Percentiles rank a stretch among this genome's conserved stretches.
These are phyloP conservation scores for Lacanobia wlatinum DNA, from an alignment of 2,888 invertebrate species.

Conservation along the genomic window DNA sequence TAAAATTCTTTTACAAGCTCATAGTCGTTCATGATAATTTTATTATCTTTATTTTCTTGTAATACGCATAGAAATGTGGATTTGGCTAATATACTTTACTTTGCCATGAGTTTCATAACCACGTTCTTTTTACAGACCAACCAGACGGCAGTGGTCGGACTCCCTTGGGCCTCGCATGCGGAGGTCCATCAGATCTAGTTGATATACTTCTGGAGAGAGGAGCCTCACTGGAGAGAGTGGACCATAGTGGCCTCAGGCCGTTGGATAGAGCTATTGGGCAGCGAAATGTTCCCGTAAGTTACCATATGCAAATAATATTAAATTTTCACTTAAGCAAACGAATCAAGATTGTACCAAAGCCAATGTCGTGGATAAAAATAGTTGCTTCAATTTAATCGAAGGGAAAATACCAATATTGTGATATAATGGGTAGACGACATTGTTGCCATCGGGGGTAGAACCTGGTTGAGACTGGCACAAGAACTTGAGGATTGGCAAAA, in stretches of 20 bases:
- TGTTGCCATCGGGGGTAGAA: no score
- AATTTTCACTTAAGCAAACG: no score
- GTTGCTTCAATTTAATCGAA: background rate
- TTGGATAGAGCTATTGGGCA: slow-evolving; percentile 98
- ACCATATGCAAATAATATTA: background rate
- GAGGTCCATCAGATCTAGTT: slow-evolving; percentile 93
- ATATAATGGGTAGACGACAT: no score
- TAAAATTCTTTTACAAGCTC: background rate
- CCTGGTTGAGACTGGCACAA: no score
- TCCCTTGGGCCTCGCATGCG: slow-evolving; percentile 96
- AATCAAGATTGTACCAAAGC: background rate
- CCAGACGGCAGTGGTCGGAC: slow-evolving; percentile 97
- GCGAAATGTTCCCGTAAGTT: slow-evolving; percentile 93
- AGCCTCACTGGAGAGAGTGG: slow-evolving; percentile 97
- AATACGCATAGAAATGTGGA: no score
- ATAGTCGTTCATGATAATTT: no score
- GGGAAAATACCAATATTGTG: background rate
- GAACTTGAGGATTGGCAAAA: no score
- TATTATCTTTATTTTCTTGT: no score
- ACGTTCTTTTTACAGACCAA: slow-evolving; percentile 85
- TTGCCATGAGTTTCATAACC: no score
- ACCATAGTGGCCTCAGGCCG: slow-evolving; percentile 97
- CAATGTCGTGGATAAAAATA: background rate
- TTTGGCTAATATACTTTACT: no score
- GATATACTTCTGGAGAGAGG: slow-evolving; percentile 97